A percentile compares a stretch with the other conserved stretches of the same genome.
These are phyloP conservation scores for Rhodophaea formosa DNA, from an alignment of 2,888 invertebrate species.

Conservation along the genomic window DNA sequence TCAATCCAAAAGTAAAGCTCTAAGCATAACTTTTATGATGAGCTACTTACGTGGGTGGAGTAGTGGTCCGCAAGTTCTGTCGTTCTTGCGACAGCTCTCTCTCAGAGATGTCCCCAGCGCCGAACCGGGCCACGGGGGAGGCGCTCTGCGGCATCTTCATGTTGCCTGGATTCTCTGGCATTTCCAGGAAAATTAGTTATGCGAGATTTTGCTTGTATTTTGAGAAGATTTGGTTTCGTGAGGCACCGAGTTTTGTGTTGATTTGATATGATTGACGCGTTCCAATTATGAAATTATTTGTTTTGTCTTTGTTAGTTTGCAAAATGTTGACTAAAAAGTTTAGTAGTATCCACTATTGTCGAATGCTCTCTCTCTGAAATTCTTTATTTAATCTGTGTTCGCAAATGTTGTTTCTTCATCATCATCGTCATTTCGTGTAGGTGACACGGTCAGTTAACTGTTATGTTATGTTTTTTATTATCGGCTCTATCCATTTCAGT, in stretches of 20 bases:
- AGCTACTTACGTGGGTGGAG: conserved; percentile 61
- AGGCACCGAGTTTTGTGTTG: conserved; percentile 10
- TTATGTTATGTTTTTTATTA: no score
- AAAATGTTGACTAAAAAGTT: conserved; percentile 2
- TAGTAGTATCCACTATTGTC: no score
- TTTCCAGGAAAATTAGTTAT: conserved; percentile 18
- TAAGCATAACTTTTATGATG: background rate
- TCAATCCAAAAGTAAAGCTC: no score
- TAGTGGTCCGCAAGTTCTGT: conserved; percentile 53
- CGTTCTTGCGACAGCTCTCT: conserved; percentile 62
- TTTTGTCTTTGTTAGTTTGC: background rate
- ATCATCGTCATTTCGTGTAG: no score
- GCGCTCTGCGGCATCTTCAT: conserved; percentile 53
- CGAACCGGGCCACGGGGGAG: conserved; percentile 60
- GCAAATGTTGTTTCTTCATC: no score
- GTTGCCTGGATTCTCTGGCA: background rate
- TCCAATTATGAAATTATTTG: conserved; percentile 17
- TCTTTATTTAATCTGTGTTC: no score
- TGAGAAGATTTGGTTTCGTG: background rate
- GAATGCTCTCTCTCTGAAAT: no score
- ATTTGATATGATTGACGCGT: conserved; percentile 14
- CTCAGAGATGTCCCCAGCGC: conserved; percentile 71
- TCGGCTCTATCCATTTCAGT: no score
- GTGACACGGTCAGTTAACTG: no score
- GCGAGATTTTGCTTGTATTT: conserved; percentile 1